A percentile compares a stretch with the other conserved stretches of the same genome.
Evolutionary conservation across 2,888 invertebrate species (phyloP).

Genomic region (Tyria jacobaeae): DNA sequence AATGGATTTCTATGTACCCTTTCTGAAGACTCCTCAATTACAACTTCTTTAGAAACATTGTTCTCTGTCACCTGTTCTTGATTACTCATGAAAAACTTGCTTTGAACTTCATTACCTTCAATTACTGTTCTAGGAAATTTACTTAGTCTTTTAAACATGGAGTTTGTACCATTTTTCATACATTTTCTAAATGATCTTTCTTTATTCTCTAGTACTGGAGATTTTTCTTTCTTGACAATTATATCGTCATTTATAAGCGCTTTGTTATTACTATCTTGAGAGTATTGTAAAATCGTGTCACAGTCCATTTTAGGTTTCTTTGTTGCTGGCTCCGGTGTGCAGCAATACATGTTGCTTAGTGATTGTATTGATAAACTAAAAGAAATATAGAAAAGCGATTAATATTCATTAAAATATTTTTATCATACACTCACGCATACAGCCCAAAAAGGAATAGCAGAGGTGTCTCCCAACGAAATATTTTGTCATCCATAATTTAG

Average conservation of each 20-base stretch:
- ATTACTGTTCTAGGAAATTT: slow-evolving; percentile 82
- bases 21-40: slow-evolving; percentile 63
- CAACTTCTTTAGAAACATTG: slow-evolving; percentile 49
- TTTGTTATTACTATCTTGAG: slow-evolving; percentile 44
- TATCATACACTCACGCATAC: too few relatives aligned
- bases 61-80: slow-evolving; percentile 20
- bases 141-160: slow-evolving; percentile 78
- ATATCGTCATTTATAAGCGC: slow-evolving; percentile 49
- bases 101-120: slow-evolving; percentile 83
- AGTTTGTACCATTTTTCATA: slow-evolving; percentile 63
- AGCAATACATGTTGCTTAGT: slow-evolving; percentile 78
- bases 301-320: slow-evolving; percentile 68
- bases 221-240: slow-evolving; percentile 65
- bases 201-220: slow-evolving; percentile 62
- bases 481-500: too few relatives aligned
- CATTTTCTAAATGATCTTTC: slow-evolving; percentile 72
- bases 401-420: not conserved
- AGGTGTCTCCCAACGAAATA: too few relatives aligned
- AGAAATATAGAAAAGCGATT: not conserved
- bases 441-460: too few relatives aligned
- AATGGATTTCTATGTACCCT: slow-evolving; percentile 55
- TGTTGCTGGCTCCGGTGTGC: slow-evolving; percentile 65
- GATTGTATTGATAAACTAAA: slow-evolving; percentile 79
- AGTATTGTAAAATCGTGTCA: too few relatives aligned
- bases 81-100: slow-evolving; percentile 82